Conservation (phyloP, 1,140 invertebrate species). For the Trachymyrmex septentrionalis region DNA sequence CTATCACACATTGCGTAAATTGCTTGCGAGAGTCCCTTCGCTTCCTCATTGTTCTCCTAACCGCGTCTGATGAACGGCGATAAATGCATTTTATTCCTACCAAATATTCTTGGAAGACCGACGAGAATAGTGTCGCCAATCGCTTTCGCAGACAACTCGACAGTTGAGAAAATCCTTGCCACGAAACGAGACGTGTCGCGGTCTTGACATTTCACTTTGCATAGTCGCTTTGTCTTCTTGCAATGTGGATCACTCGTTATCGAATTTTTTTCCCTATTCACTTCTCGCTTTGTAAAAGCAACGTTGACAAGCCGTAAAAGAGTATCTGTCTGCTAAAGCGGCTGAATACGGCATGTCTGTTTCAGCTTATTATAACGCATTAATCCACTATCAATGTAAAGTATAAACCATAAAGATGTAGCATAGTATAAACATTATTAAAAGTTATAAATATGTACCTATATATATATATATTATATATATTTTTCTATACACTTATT, state of each 20-base stretch:
- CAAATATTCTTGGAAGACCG: constrained; percentile 6
- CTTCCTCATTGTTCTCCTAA: constrained; percentile 58
- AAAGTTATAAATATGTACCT: too few species aligned
- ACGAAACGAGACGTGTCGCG: constrained; percentile 20
- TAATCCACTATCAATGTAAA: neutral
- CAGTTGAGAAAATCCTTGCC: constrained; percentile 30
- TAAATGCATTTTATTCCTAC: neutral
- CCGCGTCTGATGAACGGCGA: constrained; percentile 20
- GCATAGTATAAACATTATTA: neutral
- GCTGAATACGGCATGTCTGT: neutral
- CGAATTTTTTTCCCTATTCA: constrained; percentile 40
- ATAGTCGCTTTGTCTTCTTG: constrained; percentile 28
- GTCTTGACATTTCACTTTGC: constrained; percentile 52
- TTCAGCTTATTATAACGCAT: constrained; percentile 4
- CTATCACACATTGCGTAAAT: constrained; percentile 67
- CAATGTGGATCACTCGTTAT: constrained; percentile 36
- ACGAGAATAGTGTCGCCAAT: neutral
- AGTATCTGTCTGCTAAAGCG: neutral
- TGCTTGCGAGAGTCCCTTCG: constrained; percentile 39
- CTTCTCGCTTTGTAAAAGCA: constrained; percentile 14
- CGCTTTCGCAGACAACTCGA: neutral
- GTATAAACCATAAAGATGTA: neutral
- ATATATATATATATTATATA: too few species aligned
- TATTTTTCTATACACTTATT: too few species aligned
- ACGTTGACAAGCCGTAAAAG: constrained; percentile 27